These are phyloP conservation scores for Chelmon rostratus DNA, from an alignment of 2,797 vertebrate species.

Conservation along the genomic window DNA sequence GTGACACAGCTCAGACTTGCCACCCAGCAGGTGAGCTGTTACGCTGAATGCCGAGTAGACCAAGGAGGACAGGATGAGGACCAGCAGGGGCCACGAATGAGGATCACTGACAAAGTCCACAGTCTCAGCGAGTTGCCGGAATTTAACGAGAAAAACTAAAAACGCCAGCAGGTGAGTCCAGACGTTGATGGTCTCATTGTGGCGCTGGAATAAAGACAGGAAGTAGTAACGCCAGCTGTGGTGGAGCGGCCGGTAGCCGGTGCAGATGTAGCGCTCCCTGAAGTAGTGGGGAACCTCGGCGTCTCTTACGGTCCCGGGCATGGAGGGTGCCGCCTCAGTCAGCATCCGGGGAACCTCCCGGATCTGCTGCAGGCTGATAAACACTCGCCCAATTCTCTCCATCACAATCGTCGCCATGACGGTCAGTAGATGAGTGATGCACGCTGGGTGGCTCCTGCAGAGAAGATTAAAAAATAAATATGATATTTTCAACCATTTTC, in stretches of 20 bases:
- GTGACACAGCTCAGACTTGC: constrained; percentile 91
- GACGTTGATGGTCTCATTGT: constrained; percentile 93
- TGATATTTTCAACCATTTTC: neutral
- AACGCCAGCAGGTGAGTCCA: constrained; percentile 92
- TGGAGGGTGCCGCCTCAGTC: constrained; percentile 69
- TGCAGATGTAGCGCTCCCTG: constrained; percentile 87
- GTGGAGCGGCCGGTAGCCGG: constrained; percentile 89
- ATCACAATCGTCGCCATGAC: constrained; percentile 86
- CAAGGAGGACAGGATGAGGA: constrained; percentile 87
- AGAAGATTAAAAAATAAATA: neutral
- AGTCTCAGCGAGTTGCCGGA: constrained; percentile 73
- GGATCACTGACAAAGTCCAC: constrained; percentile 88
- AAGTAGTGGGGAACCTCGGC: constrained; percentile 88
- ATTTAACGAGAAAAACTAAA: constrained; percentile 82
- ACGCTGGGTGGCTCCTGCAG: constrained; percentile 28
- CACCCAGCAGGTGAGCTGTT: constrained; percentile 90
- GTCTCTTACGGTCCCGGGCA: constrained; percentile 86
- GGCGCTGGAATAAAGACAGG: constrained; percentile 89
- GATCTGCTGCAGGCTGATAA: constrained; percentile 84
- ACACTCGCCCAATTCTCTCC: constrained; percentile 86
- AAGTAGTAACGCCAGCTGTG: constrained; percentile 92
- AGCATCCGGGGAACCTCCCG: constrained; percentile 81
- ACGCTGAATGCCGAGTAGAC: constrained; percentile 89
- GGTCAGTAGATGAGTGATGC: neutral
- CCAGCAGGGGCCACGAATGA: constrained; percentile 89